These are phyloP conservation scores for Himalopsyche kuldschensis DNA, from an alignment of 2,888 invertebrate species.

Conservation along the genomic window DNA sequence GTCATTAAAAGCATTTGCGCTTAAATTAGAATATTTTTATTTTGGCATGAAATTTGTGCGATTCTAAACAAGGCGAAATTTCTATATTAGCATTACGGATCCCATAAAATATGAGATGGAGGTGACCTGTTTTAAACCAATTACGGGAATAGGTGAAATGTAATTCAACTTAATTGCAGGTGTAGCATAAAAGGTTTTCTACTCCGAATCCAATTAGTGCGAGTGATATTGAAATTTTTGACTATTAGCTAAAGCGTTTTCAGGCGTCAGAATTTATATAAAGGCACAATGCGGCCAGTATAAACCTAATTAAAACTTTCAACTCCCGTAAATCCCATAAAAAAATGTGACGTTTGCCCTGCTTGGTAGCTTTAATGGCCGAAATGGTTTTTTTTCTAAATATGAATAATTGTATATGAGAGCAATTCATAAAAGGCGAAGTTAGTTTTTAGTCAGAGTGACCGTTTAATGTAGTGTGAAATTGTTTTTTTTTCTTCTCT, in stretches of 20 bases:
- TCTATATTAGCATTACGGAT: not conserved
- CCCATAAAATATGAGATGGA: not conserved
- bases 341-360: not conserved
- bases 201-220: slow-evolving; percentile 2
- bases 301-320: not conserved
- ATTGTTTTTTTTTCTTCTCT: not conserved
- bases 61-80: not conserved
- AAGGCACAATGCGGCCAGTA: not conserved
- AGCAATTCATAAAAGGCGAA: not conserved
- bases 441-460: not conserved
- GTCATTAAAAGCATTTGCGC: not conserved
- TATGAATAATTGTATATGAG: not conserved
- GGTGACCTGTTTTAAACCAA: not conserved
- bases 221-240: slow-evolving; percentile 5
- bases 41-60: not conserved
- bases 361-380: not conserved
- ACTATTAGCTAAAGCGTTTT: not conserved
- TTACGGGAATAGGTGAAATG: not conserved
- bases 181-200: not conserved
- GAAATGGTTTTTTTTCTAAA: not conserved
- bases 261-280: not conserved
- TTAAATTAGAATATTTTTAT: not conserved
- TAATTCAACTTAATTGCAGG: not conserved
- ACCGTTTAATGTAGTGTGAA: not conserved
- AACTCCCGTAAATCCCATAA: not conserved